phyloP scores from a whole-genome alignment of 1,140 invertebrate species.

The Epicauta chinensis region DNA sequence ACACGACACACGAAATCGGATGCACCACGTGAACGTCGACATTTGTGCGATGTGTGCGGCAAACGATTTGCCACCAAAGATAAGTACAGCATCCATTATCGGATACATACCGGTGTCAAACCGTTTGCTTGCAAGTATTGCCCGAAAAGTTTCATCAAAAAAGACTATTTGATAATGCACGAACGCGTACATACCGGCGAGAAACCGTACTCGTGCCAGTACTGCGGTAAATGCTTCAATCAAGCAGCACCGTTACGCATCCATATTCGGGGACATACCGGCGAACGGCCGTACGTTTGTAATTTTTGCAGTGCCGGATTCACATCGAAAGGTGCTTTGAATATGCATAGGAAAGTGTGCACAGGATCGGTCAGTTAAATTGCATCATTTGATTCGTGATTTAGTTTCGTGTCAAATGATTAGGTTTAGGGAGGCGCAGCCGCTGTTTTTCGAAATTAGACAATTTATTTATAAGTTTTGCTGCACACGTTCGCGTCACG shows the following conservation, averaged over 20 bases:
- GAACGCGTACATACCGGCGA: conserved; percentile 52
- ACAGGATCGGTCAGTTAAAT: neutral
- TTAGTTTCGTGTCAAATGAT: too few relatives aligned
- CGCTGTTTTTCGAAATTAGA: too few relatives aligned
- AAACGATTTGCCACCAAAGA: conserved; percentile 48
- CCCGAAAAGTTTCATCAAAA: conserved; percentile 48
- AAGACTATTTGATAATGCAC: conserved; percentile 52
- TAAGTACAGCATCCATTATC: conserved; percentile 54
- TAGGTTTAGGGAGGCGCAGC: too few relatives aligned
- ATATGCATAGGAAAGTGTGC: conserved; percentile 39
- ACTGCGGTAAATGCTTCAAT: conserved; percentile 50
- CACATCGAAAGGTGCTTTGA: conserved; percentile 30
- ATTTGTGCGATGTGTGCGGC: conserved; percentile 40
- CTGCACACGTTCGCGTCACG: too few relatives aligned
- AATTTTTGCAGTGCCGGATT: conserved; percentile 30
- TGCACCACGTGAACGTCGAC: conserved; percentile 31
- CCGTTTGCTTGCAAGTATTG: conserved; percentile 49
- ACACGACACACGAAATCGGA: conserved; percentile 43
- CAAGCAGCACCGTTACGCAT: conserved; percentile 42
- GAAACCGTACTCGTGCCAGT: conserved; percentile 47
- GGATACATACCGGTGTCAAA: conserved; percentile 50
- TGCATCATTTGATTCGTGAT: too few relatives aligned
- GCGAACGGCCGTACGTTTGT: conserved; percentile 37
- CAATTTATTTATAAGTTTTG: too few relatives aligned
- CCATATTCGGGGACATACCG: conserved; percentile 44